Evolutionary conservation across 2,888 invertebrate genomes (phyloP).

Genomic region (Brachypalpus laphriformis): DNA sequence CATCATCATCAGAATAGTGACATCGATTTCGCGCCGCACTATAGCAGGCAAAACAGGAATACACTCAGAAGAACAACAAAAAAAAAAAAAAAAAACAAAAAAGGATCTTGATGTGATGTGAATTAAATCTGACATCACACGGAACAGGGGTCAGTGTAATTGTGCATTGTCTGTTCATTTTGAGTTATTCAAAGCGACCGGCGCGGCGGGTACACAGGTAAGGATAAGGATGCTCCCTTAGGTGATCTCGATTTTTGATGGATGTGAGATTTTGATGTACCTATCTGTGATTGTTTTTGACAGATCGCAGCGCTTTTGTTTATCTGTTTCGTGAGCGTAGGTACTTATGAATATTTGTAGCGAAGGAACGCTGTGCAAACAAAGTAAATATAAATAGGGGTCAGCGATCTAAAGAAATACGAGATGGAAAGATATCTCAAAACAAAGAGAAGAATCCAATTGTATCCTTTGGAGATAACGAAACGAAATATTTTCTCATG

Average conservation of each 20-base stretch:
- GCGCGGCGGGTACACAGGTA: neutral
- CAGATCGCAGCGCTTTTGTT: constrained; percentile 71
- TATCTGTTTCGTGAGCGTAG: neutral
- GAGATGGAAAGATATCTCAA: constrained; percentile 39
- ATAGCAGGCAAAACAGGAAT: constrained; percentile 43
- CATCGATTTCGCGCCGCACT: constrained; percentile 59
- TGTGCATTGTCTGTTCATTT: constrained; percentile 73
- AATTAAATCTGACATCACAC: constrained; percentile 75
- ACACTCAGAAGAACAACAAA: neutral
- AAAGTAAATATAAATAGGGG: constrained; percentile 44
- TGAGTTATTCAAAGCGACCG: constrained; percentile 26
- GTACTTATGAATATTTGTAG: constrained; percentile 53
- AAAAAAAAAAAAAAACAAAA: neutral
- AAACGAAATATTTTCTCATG: constrained; percentile 67
- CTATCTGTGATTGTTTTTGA: constrained; percentile 76
- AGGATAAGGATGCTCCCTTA: constrained; percentile 46
- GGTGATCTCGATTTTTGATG: constrained; percentile 71
- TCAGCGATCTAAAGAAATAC: constrained; percentile 49
- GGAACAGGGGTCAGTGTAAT: constrained; percentile 75
- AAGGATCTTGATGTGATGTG: constrained; percentile 70
- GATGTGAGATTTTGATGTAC: constrained; percentile 76
- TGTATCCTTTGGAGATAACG: constrained; percentile 44
- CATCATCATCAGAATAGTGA: constrained; percentile 46
- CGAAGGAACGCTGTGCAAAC: constrained; percentile 43
- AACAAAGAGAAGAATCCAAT: neutral